Conservation (phyloP, 1,140 invertebrate genomes). For the Zelostemma sp. region DNA sequence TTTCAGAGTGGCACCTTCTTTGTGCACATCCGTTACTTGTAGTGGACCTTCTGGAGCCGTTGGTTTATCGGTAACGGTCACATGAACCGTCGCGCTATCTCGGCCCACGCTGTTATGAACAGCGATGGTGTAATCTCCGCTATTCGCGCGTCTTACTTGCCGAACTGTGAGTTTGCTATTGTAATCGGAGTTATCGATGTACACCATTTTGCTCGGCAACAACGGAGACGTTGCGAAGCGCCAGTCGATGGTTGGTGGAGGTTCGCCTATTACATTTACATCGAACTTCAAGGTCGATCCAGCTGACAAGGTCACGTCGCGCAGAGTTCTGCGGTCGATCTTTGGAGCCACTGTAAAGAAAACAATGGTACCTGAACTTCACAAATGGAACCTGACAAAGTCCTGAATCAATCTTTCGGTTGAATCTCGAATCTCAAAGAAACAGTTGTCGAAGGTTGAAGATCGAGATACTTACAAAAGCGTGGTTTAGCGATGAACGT, state of each 20-base stretch:
- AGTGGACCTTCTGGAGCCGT: conserved; percentile 89
- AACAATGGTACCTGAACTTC: too few relatives aligned
- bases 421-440: too few relatives aligned
- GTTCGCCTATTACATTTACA: conserved; percentile 91
- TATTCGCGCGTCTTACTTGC: conserved; percentile 83
- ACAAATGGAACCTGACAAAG: too few relatives aligned
- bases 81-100: conserved; percentile 90
- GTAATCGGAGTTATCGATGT: conserved; percentile 88
- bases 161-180: conserved; percentile 89
- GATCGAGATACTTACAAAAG: conserved; percentile 74
- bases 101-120: conserved; percentile 89
- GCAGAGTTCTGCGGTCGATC: conserved; percentile 92
- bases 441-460: too few relatives aligned
- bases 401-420: too few relatives aligned
- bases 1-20: conserved; percentile 93
- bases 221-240: conserved; percentile 77
- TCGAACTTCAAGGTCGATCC: conserved; percentile 94
- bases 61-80: conserved; percentile 94
- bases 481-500: conserved; percentile 92
- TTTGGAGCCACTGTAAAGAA: conserved; percentile 85
- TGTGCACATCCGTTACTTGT: conserved; percentile 90
- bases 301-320: conserved; percentile 90
- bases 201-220: conserved; percentile 74
- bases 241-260: conserved; percentile 92
- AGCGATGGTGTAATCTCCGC: conserved; percentile 89